Evolutionary conservation across 1,140 invertebrate genomes (phyloP), one percentile per base, ranked within the genome.

Genomic region (Odontomachus brunneus): DNA sequence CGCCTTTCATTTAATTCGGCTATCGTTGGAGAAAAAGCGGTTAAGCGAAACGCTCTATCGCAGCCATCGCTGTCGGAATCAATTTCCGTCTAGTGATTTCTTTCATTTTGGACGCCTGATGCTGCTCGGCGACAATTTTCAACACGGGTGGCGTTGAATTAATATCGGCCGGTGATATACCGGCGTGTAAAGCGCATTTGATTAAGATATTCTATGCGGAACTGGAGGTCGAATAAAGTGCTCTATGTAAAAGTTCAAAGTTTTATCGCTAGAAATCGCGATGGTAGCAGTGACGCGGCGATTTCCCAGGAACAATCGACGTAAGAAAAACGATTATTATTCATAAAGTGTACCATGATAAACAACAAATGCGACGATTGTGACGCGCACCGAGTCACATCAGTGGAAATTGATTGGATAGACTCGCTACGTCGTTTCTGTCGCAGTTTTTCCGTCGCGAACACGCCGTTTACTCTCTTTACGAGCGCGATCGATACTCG

Each of bases 301-400:
- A 15, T 55, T 55, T 78, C 22, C 22, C 1, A 7, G 75, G 29
- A 78, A 67, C 26, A 66, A 76, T 67, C 24, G 60, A 66, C 29
- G 74, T 67, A 17, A 9, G 15, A 15, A 53, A 53, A 22, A 33
- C 11, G 53, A 78, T 78, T 67, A 78, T 24, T 78, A 53, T 55
- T 19, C 62, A 38, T 55, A 67, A 66, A 14, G 1, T 33, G 15
- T 15, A 14, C 19, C n/a, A 24, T 1, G 33, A 26, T 67, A 69
- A 78, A 67, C 15, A 78, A 78, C 17, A 69, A 78, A 78, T 57
- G 29, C 22, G 44, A 24, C 19, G 51, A 76, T 53, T n/a, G n/a
- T n/a, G n/a, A 17, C 5, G 15, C 29, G 26, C 51, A 22, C n/a
- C 44, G 66, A 76, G 11, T 76, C 26, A 55, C 62, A 67, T 78